These are phyloP conservation scores for Bombus affinis DNA, from an alignment of 1,140 invertebrate species.

Conservation along the genomic window DNA sequence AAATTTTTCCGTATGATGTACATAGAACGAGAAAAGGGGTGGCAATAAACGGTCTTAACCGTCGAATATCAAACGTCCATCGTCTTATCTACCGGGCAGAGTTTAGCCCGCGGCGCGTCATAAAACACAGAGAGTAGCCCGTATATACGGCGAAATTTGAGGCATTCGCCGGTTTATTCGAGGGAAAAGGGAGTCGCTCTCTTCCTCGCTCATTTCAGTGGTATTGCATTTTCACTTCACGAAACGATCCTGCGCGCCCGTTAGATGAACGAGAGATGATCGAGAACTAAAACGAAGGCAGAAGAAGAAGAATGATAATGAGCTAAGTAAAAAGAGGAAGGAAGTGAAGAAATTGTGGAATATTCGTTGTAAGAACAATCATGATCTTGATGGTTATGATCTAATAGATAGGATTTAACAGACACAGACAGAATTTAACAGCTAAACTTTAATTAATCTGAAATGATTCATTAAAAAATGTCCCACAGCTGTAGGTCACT, in stretches of 20 bases:
- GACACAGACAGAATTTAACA: too few relatives aligned
- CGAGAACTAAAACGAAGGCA: too few relatives aligned
- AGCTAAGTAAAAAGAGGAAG: too few relatives aligned
- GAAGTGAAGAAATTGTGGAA: background rate
- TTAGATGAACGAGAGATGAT: conserved; percentile 10
- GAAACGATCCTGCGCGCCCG: conserved; percentile 31
- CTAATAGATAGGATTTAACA: too few relatives aligned
- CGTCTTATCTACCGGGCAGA: conserved; percentile 17
- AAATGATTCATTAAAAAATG: too few relatives aligned
- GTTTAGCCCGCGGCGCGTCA: conserved; percentile 27
- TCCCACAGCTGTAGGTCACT: too few relatives aligned
- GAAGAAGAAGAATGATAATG: too few relatives aligned
- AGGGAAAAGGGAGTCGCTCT: conserved; percentile 26
- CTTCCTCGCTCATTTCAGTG: conserved; percentile 38
- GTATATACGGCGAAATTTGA: conserved; percentile 49
- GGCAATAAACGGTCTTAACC: conserved; percentile 2
- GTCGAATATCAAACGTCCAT: conserved; percentile 25
- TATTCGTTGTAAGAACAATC: background rate
- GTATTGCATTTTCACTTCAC: conserved; percentile 69
- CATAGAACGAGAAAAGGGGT: too few relatives aligned
- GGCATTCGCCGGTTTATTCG: conserved; percentile 52
- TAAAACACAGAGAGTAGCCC: conserved; percentile 54
- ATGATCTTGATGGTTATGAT: too few relatives aligned
- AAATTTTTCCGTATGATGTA: background rate
- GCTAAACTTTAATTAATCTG: too few relatives aligned